Percentiles rank a stretch among this genome's conserved stretches.
These are phyloP conservation scores for Glyptemys insculpta DNA, from an alignment of 2,797 vertebrate species.

Conservation along the genomic window DNA sequence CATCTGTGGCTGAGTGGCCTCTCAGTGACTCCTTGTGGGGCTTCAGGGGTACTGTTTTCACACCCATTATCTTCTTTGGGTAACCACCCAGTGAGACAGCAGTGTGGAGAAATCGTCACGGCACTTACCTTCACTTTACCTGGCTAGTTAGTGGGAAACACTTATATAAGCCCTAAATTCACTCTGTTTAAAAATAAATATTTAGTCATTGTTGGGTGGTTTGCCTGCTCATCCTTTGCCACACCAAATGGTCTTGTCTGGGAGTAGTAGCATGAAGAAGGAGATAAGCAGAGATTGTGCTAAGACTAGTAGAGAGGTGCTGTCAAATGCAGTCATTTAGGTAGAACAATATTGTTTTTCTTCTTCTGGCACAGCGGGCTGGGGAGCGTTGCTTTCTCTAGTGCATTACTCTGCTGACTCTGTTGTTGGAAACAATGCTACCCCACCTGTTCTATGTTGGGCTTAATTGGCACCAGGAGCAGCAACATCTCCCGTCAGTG, in stretches of 20 bases:
- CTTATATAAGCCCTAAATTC: background rate
- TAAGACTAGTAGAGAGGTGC: rapidly evolving
- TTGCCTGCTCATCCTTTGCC: background rate
- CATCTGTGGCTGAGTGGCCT: background rate
- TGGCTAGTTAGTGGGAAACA: background rate
- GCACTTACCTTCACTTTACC: background rate
- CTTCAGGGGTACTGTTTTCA: background rate
- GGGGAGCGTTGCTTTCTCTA: background rate
- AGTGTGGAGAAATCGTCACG: background rate
- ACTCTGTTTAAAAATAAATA: background rate
- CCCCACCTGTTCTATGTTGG: background rate
- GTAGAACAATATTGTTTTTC: background rate
- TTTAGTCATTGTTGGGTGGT: background rate
- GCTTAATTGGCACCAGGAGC: background rate
- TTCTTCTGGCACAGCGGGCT: background rate
- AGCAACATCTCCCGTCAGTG: background rate
- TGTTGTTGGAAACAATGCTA: background rate
- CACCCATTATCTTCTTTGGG: background rate
- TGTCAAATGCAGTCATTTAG: background rate
- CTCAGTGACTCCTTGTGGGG: too few species aligned
- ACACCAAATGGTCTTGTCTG: background rate
- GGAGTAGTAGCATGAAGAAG: background rate
- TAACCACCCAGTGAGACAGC: background rate
- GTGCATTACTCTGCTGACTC: background rate
- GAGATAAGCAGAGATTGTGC: background rate